A percentile compares a stretch with the other conserved stretches of the same genome.
These are phyloP conservation scores for Druceiella hillmani DNA, from an alignment of 2,888 invertebrate species.

Conservation along the genomic window DNA sequence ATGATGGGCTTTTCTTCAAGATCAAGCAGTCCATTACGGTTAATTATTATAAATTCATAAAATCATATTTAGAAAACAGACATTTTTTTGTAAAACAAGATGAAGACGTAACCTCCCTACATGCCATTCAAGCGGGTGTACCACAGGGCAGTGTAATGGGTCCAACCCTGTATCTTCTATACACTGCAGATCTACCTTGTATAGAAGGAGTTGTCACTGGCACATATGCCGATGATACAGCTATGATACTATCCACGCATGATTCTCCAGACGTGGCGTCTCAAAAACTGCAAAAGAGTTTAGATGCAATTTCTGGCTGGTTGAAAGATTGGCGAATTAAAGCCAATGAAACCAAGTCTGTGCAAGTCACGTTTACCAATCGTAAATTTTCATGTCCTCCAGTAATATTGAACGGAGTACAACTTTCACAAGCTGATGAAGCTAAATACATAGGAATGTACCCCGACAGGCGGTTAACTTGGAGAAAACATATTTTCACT, in stretches of 20 bases:
- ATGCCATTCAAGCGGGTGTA: slow-evolving; percentile 15
- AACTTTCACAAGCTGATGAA: slow-evolving; percentile 7
- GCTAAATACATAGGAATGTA: slow-evolving; percentile 1
- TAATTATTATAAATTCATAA: too few relatives aligned
- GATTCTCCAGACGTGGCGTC: slow-evolving; percentile 16
- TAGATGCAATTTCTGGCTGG: slow-evolving; percentile 18
- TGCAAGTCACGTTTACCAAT: slow-evolving; percentile 22
- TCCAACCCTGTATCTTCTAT: slow-evolving; percentile 16
- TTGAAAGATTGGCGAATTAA: slow-evolving; percentile 21
- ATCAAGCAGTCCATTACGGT: too few relatives aligned
- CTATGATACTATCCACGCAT: slow-evolving; percentile 13
- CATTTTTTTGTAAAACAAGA: too few relatives aligned
- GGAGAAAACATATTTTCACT: slow-evolving; percentile 4
- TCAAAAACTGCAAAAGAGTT: slow-evolving; percentile 18
- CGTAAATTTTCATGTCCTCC: slow-evolving; percentile 16
- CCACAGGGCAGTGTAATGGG: slow-evolving; percentile 21
- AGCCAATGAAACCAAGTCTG: slow-evolving; percentile 21
- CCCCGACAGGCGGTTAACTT: neutral
- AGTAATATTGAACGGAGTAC: neutral
- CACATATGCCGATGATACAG: slow-evolving; percentile 19
- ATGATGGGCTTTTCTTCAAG: too few relatives aligned
- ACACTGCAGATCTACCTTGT: slow-evolving; percentile 18
- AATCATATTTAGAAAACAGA: too few relatives aligned
- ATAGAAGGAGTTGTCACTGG: slow-evolving; percentile 8
- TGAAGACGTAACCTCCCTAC: too few relatives aligned